Evolutionary conservation across 1,140 invertebrate genomes (phyloP).

Genomic region (Aricia agestis): DNA sequence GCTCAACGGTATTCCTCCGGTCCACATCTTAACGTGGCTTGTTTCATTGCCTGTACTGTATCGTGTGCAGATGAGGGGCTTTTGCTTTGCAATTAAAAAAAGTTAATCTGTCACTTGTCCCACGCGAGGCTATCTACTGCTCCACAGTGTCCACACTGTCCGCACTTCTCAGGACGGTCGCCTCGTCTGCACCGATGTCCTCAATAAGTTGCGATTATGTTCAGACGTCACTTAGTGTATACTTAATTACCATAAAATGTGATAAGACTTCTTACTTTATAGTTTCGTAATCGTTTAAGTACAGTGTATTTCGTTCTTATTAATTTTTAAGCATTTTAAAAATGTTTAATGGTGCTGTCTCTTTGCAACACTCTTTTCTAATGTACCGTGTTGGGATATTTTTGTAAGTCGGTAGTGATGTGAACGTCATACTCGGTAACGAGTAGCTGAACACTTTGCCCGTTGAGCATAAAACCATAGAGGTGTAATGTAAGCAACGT

Average conservation of each 20-base stretch:
- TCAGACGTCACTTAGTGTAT: conserved; percentile 48
- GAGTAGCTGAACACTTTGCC: neutral
- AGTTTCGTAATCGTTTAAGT: conserved; percentile 46
- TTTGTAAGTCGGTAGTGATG: conserved; percentile 18
- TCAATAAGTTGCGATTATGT: conserved; percentile 26
- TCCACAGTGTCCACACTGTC: neutral
- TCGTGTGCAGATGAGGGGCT: neutral
- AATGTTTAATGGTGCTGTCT: conserved; percentile 51
- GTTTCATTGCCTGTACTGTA: neutral
- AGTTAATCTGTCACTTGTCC: neutral
- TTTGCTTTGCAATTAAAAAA: neutral
- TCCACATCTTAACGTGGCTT: neutral
- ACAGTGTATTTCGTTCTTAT: conserved; percentile 42
- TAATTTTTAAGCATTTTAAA: conserved; percentile 43
- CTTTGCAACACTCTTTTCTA: conserved; percentile 35
- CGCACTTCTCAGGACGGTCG: neutral
- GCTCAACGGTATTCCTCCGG: conserved; percentile 64
- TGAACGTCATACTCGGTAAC: conserved; percentile 11
- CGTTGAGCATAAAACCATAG: neutral
- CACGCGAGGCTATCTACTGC: neutral
- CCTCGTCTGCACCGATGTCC: neutral
- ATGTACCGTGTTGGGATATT: conserved; percentile 25
- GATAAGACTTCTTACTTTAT: conserved; percentile 59
- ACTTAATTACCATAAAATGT: conserved; percentile 63
- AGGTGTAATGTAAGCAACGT: too few relatives aligned